A percentile compares a stretch with the other conserved stretches of the same genome.
Evolutionary conservation across 2,888 invertebrate genomes (phyloP).

Genomic region (Dynastes hyllus): DNA sequence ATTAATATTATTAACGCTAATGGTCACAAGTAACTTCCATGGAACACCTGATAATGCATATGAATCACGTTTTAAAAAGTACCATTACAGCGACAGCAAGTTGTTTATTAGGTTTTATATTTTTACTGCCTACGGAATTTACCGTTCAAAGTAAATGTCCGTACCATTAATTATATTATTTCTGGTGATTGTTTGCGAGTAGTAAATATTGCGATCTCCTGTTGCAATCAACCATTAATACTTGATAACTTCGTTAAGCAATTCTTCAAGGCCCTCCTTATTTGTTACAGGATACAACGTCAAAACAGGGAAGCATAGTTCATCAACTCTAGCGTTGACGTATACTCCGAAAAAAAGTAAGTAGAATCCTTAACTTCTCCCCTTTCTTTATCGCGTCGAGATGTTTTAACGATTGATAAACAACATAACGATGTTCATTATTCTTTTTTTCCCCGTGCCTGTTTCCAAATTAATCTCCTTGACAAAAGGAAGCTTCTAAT

Average conservation of each 20-base stretch:
- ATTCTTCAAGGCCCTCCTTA: slow-evolving; percentile 17
- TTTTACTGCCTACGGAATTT: too few relatives aligned
- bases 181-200: too few relatives aligned
- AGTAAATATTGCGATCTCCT: too few relatives aligned
- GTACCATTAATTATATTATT: too few relatives aligned
- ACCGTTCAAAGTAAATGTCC: too few relatives aligned
- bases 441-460: not conserved
- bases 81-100: too few relatives aligned
- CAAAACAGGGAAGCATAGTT: slow-evolving; percentile 73
- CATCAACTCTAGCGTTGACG: slow-evolving; percentile 72
- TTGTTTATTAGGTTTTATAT: too few relatives aligned
- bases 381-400: not conserved
- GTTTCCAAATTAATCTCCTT: not conserved
- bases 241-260: not conserved
- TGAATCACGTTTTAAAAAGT: too few relatives aligned
- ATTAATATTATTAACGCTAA: not conserved
- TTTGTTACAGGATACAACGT: slow-evolving; percentile 73
- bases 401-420: slow-evolving; percentile 19
- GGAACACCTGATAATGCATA: not conserved
- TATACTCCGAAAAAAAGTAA: slow-evolving; percentile 77
- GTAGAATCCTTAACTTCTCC: slow-evolving; percentile 61
- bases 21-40: not conserved
- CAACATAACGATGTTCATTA: slow-evolving; percentile 5
- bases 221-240: not conserved
- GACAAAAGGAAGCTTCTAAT: not conserved